Conservation (phyloP, 2,113 vertebrate genomes). For the Onychostoma macrolepis region DNA sequence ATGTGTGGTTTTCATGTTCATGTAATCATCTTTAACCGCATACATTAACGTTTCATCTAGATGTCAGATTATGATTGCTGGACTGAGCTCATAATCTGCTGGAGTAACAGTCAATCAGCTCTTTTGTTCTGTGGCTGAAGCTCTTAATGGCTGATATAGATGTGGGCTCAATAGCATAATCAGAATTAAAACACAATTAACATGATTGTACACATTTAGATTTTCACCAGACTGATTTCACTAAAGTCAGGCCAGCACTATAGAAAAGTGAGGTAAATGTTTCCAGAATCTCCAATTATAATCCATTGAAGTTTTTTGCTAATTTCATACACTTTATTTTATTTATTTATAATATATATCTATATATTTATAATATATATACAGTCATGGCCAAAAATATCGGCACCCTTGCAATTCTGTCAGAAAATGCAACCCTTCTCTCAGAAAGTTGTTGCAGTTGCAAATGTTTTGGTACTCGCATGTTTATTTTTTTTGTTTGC, state of each 20-base stretch:
- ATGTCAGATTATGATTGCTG: not conserved
- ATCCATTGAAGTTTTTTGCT: no score
- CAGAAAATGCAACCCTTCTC: no score
- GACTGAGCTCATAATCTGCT: conserved; percentile 1
- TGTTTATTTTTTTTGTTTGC: no score
- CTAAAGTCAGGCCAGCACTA: not conserved
- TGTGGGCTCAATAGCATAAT: not conserved
- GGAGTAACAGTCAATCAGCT: not conserved
- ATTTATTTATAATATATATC: no score
- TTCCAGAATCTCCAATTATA: not conserved
- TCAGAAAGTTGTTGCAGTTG: no score
- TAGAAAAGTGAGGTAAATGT: not conserved
- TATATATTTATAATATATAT: no score
- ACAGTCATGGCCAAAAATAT: no score
- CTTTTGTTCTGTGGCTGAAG: no score
- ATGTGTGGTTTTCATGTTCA: not conserved
- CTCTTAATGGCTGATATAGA: no score
- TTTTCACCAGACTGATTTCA: conserved; percentile 10
- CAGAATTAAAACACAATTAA: conserved; percentile 15
- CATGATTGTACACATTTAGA: not conserved
- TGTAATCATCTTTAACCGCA: not conserved
- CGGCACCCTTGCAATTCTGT: no score
- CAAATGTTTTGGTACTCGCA: no score
- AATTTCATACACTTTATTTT: no score
- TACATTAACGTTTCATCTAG: not conserved